phyloP scores from a whole-genome alignment of 2,888 invertebrate genomes.

The Caradrina clavipalpis region DNA sequence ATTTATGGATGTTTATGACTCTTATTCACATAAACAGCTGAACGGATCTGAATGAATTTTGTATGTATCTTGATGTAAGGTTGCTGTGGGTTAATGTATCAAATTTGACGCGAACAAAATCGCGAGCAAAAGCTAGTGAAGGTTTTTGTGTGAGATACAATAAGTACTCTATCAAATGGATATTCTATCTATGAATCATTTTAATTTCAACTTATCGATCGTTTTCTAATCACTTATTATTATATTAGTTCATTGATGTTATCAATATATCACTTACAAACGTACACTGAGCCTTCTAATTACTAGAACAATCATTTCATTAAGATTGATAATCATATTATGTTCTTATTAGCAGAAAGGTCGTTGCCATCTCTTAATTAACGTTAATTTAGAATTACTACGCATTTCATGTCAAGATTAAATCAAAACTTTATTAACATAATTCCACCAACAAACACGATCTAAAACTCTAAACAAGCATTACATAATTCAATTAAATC shows the following conservation, averaged over 20 bases:
- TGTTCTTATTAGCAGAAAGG: not conserved
- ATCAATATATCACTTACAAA: conserved; percentile 10
- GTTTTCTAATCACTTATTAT: conserved; percentile 31
- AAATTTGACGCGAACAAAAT: too few species aligned
- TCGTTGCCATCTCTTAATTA: conserved; percentile 3
- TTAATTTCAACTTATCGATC: conserved; percentile 21
- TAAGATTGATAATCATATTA: conserved; percentile 9
- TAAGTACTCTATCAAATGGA: conserved; percentile 12
- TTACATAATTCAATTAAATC: conserved; percentile 22
- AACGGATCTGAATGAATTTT: too few species aligned
- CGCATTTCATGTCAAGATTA: not conserved
- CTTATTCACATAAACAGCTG: too few species aligned
- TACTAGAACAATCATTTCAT: conserved; percentile 2
- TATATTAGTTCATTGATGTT: conserved; percentile 34
- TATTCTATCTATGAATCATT: conserved; percentile 21
- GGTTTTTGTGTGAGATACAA: conserved; percentile 10
- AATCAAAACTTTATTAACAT: not conserved
- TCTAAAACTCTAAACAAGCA: conserved; percentile 4
- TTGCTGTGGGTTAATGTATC: too few species aligned
- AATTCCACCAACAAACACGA: not conserved
- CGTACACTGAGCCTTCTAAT: not conserved
- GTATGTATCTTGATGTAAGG: too few species aligned
- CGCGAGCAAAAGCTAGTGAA: not conserved
- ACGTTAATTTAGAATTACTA: not conserved
- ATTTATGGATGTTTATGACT: too few species aligned